Percentiles rank a stretch among this genome's conserved stretches.
Evolutionary conservation across 2,113 vertebrate genomes (phyloP).

Genomic region (Pycnonotus jocosus): DNA sequence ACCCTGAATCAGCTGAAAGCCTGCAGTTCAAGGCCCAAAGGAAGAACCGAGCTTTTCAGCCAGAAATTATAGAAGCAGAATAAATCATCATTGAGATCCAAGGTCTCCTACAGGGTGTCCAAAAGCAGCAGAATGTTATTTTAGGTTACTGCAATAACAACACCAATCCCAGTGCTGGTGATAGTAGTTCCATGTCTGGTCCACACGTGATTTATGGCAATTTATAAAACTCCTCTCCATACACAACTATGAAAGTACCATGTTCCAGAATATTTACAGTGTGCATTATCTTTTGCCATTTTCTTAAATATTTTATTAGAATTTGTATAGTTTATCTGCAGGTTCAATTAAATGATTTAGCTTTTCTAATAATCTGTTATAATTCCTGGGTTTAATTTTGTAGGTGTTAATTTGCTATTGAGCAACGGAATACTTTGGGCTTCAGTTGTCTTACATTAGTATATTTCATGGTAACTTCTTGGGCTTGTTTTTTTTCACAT

Average conservation of each 20-base stretch:
- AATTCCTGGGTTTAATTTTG: not conserved
- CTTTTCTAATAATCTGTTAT: not conserved
- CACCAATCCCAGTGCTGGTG: not conserved
- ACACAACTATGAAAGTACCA: not conserved
- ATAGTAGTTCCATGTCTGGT: not conserved
- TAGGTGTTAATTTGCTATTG: not conserved
- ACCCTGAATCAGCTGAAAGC: not conserved
- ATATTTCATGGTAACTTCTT: not conserved
- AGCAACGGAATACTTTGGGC: not conserved
- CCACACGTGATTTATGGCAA: not conserved
- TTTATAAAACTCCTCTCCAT: not conserved
- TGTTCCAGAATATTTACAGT: not conserved
- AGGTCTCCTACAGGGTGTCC: not conserved
- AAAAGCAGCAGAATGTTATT: not conserved
- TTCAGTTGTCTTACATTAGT: not conserved
- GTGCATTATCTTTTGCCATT: not conserved
- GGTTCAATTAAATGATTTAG: not conserved
- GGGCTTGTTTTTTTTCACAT: not conserved
- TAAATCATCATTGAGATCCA: not conserved
- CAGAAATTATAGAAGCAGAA: not conserved
- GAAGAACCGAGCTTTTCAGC: not conserved
- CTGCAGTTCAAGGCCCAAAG: not conserved
- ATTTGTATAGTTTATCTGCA: not conserved
- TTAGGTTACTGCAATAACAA: not conserved
- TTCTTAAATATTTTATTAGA: not conserved